These are phyloP conservation scores for Solenopsis invicta DNA, from an alignment of 1,140 invertebrate genomes.

Conservation along the genomic window DNA sequence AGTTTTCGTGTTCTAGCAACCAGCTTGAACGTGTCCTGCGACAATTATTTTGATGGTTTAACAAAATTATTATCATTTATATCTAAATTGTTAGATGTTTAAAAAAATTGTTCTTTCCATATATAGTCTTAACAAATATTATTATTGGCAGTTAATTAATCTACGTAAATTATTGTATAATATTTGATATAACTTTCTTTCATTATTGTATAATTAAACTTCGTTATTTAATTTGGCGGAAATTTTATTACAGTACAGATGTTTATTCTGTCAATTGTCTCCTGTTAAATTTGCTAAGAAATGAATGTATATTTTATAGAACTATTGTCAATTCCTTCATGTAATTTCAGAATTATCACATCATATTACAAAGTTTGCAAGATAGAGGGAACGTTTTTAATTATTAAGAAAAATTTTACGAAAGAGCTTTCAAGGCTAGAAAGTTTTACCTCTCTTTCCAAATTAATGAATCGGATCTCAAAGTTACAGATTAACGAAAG, in stretches of 20 bases:
- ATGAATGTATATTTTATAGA: not conserved
- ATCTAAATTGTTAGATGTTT: too few species aligned
- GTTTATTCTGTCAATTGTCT: not conserved
- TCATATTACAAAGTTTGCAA: not conserved
- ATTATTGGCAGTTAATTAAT: not conserved
- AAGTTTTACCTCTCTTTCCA: slow-evolving; percentile 12
- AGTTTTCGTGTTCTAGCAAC: too few species aligned
- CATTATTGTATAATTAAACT: not conserved
- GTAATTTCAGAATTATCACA: not conserved
- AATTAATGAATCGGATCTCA: not conserved
- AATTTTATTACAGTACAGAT: not conserved
- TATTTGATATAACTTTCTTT: not conserved
- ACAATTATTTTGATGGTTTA: too few species aligned
- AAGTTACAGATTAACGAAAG: not conserved
- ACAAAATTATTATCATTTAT: too few species aligned
- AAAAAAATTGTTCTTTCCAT: too few species aligned
- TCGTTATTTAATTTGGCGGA: not conserved
- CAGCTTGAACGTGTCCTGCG: too few species aligned
- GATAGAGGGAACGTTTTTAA: not conserved
- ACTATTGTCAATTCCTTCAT: not conserved
- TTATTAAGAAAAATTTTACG: slow-evolving; percentile 11
- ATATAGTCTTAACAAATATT: not conserved
- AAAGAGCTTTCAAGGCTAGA: too few species aligned
- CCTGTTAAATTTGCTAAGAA: not conserved
- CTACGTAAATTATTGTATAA: not conserved